Evolutionary conservation across 2,888 invertebrate species (phyloP).

Genomic region (Campoletis raptor): DNA sequence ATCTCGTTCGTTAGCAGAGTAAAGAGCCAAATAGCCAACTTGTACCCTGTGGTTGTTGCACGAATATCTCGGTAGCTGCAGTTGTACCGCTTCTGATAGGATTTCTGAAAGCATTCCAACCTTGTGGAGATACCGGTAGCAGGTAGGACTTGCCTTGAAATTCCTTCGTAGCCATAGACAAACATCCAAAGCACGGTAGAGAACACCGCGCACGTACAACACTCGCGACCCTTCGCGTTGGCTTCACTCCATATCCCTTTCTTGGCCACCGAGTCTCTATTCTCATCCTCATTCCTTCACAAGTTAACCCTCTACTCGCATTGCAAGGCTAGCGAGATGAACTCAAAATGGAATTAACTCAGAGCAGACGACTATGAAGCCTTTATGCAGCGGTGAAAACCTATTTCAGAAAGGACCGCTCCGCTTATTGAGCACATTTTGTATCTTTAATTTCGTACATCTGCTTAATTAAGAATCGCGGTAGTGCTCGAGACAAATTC

Average conservation of each 20-base stretch:
- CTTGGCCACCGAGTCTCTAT: slow-evolving; percentile 48
- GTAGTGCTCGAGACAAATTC: too few species aligned
- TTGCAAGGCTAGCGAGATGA: slow-evolving; percentile 22
- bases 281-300: slow-evolving; percentile 43
- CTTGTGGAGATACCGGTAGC: slow-evolving; percentile 34
- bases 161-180: slow-evolving; percentile 46
- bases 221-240: slow-evolving; percentile 22
- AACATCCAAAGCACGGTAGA: slow-evolving; percentile 34
- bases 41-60: slow-evolving; percentile 25
- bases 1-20: slow-evolving; percentile 10
- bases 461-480: background rate
- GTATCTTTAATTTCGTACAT: background rate
- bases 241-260: slow-evolving; percentile 47
- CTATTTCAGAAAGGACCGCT: slow-evolving; percentile 25
- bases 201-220: slow-evolving; percentile 26
- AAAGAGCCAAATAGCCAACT: slow-evolving; percentile 19
- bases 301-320: slow-evolving; percentile 47
- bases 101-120: slow-evolving; percentile 56
- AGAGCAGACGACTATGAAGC: slow-evolving; percentile 34
- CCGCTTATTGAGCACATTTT: slow-evolving; percentile 21
- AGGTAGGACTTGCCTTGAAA: slow-evolving; percentile 41
- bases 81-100: slow-evolving; percentile 31
- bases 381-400: slow-evolving; percentile 29
- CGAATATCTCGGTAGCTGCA: slow-evolving; percentile 29
- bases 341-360: slow-evolving; percentile 66